Base-by-base conservation (phyloP, 2,888 invertebrate species). In the Halictus quadricinctus region DNA sequence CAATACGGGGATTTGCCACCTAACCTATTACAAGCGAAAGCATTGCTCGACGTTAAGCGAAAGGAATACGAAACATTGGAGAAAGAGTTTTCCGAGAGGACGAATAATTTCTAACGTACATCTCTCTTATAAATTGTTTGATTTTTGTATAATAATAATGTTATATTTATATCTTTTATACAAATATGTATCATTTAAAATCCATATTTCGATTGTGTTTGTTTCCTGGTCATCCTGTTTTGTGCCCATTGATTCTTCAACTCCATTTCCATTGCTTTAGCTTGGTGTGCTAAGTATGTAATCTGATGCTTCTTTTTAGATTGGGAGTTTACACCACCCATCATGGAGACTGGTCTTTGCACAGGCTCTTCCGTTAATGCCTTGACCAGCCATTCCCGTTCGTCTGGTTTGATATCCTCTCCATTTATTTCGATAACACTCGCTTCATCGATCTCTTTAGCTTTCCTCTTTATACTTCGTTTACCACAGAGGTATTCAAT, bases 201-300 rank as follows among this genome's bases (percentile, higher is more conserved):
- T 72, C 99, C 99, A 96, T 99, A 99, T 96, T 99, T 99, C 58
- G 98, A 97, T 94, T 98, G 97, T n/a, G 98, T 98, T 95, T 98
- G 97, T 93, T 97, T 96, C 90, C 97, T 96, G 5, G 97, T 97
- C 95, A 97, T 96, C 91, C 97, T 96, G 94, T 97, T 99, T 90
- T 97, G 96, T 10, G 99, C 97, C 99, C 99, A 99, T 95, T 98
- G 97, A 93, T 98, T 98, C 94, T 99, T 98, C 76, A 99, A 95
- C 93, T 99, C 98, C 84, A 98, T 96, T 94, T 99, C 99, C 95
- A 98, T 97, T 85, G 98, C 98, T 94, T 99, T 99, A 4, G 99
- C 99, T 96, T 98, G 96, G 94, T 97, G 97, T 41, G 99, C 99
- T 89, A 99, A 95, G 94, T 98, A 99, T 1, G 99, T 99, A 91